Base-by-base conservation (phyloP, 1,140 invertebrate genomes). In the Brachionus rubens region DNA sequence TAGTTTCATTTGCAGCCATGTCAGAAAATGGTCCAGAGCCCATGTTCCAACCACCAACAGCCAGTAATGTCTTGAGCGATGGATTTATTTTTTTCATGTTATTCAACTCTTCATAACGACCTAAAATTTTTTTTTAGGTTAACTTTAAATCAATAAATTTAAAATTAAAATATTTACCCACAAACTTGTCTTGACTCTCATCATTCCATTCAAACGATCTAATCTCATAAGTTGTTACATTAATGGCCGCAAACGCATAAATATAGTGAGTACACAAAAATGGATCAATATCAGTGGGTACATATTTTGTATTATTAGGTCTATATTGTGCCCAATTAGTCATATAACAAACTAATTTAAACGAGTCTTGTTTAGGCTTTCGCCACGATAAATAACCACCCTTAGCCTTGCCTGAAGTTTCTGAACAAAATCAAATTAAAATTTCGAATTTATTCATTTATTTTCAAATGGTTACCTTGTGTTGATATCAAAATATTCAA, bases 301-400 rank as follows among this genome's bases (percentile, higher is more conserved):
- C 88, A 83, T 94, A 96, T 82, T 91, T 90, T 10, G 92, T 93
- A 24, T 88, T 87, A 52, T 91, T 91, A 0, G 92, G 90, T 54
- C 93, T 87, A 81, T 94, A 95, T 76, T 91, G 75, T 0, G 93
- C 92, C 94, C 94, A 96, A 78, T 91, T 95, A 2, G 94, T 95
- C 82, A 93, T 88, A 81, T 96, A 97, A 82, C 95, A 98, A 78
- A 96, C 75, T 12, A 76, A 56, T 21, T 79, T 78, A 50, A 78
- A 81, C 7, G 28, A 36, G 30, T 76, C 46, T 30, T 28, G 19
- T 19, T 54, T 72, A 3, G 46, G 46, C 16, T n/a, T 72, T 50
- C 68, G 68, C 46, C 50, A 72, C 14, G 47, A 50, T 24, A 72
- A 50, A 54, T 72, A 72, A 26, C 68, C 68, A n/a, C 46, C 68